A percentile compares a stretch with the other conserved stretches of the same genome.
phyloP scores from a whole-genome alignment of 2,797 vertebrate genomes.

The Phrynocephalus forsythii region DNA sequence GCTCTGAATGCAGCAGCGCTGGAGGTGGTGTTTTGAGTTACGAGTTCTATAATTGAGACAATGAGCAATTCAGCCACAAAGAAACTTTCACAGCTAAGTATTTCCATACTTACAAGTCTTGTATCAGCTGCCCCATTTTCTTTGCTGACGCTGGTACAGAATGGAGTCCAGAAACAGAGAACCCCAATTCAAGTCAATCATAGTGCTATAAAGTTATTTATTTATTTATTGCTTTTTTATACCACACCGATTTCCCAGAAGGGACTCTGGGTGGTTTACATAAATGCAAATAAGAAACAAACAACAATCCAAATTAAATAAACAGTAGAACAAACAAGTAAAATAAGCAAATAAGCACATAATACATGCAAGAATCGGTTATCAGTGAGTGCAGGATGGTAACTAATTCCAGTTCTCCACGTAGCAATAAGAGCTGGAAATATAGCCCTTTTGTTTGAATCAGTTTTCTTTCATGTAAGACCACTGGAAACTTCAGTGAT shows the following conservation, averaged over 20 bases:
- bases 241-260: no score
- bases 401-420: not conserved
- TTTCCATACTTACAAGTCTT: not conserved
- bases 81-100: not conserved
- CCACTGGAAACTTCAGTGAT: not conserved
- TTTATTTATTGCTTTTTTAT: no score
- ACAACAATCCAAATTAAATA: no score
- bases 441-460: not conserved
- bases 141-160: not conserved
- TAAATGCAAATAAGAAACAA: no score
- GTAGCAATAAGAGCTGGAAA: no score
- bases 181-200: not conserved
- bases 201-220: no score
- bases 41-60: not conserved
- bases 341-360: no score
- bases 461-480: not conserved
- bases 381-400: no score
- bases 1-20: not conserved
- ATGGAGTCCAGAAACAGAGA: not conserved
- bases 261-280: no score
- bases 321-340: no score
- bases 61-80: not conserved
- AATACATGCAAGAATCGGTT: no score
- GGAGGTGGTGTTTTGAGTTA: not conserved
- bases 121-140: not conserved